Evolutionary conservation across 2,113 vertebrate species (phyloP).

Genomic region (Azemiops feae): DNA sequence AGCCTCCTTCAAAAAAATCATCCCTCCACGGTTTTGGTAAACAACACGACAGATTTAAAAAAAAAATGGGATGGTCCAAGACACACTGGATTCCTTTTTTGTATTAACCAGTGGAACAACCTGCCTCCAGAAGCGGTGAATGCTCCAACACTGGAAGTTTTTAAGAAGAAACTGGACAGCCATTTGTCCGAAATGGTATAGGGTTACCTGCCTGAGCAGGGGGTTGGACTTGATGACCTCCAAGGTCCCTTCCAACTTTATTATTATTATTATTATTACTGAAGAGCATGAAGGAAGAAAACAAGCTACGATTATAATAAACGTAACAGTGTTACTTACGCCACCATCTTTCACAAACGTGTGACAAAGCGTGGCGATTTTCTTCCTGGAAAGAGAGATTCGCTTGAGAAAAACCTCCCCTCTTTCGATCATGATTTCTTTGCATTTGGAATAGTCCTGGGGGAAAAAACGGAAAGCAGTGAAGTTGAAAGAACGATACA

Average conservation of each 20-base stretch:
- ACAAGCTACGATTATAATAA: background rate
- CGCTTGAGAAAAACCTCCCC: constrained; percentile 91
- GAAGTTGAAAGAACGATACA: no score
- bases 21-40: background rate
- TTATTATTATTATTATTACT: no score
- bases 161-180: no score
- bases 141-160: no score
- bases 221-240: no score
- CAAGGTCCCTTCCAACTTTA: no score
- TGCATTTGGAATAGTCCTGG: constrained; percentile 92
- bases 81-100: background rate
- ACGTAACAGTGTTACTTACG: constrained; percentile 71
- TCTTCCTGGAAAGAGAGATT: constrained; percentile 84
- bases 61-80: background rate
- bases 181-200: no score
- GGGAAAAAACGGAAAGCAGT: background rate
- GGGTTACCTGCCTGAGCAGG: no score
- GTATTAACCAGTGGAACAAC: no score
- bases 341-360: constrained; percentile 96
- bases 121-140: no score
- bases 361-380: constrained; percentile 93
- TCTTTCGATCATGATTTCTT: constrained; percentile 94
- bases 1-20: background rate
- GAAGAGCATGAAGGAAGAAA: background rate
- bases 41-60: background rate